A percentile compares a stretch with the other conserved stretches of the same genome.
Conservation (phyloP, 2,888 invertebrate genomes). For the Drepana falcataria region DNA sequence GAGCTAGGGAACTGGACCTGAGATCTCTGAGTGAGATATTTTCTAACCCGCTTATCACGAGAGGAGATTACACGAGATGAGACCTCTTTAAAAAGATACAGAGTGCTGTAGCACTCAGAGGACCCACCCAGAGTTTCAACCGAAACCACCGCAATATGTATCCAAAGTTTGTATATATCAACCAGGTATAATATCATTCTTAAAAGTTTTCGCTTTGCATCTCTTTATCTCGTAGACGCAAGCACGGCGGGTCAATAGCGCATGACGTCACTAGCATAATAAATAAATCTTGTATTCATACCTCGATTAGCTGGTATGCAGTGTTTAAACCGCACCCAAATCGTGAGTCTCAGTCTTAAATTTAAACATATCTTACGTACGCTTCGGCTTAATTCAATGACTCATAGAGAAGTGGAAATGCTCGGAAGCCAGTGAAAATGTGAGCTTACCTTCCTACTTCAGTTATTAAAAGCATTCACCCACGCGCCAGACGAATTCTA, state of each 20-base stretch:
- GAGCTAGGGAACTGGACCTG: no score
- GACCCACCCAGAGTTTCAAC: no score
- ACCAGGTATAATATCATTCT: no score
- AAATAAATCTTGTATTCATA: conserved; percentile 39
- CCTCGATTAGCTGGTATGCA: conserved; percentile 31
- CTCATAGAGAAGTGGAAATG: neutral
- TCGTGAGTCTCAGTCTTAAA: conserved; percentile 23
- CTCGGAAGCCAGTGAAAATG: neutral
- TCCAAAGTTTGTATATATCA: no score
- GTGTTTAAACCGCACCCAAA: conserved; percentile 37
- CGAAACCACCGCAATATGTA: no score
- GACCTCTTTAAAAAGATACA: no score
- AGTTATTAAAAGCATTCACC: neutral
- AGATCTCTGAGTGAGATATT: no score
- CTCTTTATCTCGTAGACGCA: conserved; percentile 6
- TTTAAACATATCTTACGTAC: conserved; percentile 5
- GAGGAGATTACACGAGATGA: no score
- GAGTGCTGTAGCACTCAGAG: no score
- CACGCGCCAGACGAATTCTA: neutral
- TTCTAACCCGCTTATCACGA: no score
- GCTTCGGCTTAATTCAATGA: neutral
- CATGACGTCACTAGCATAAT: conserved; percentile 56
- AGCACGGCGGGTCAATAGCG: conserved; percentile 61
- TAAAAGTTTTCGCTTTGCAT: conserved; percentile 17
- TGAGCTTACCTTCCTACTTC: neutral